Evolutionary conservation across 1,140 invertebrate species (phyloP), one percentile per base, ranked within the genome.

Genomic region (Saccostrea echinata): DNA sequence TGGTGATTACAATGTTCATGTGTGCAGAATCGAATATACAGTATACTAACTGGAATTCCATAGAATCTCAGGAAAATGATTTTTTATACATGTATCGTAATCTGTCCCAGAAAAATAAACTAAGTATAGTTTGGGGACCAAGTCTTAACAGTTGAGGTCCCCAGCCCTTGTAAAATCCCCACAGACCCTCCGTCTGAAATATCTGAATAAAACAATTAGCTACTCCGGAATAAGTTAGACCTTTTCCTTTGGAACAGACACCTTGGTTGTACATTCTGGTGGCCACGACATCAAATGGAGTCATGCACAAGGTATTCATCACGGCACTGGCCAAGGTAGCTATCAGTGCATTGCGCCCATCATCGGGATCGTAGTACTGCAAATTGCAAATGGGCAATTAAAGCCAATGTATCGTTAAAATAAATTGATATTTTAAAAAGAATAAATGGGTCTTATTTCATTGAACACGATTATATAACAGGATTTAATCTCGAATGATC

Each of bases 151-250:
- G 43, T 21, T 51, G 52, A 51, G 81, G 81, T 6, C 81, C 81
- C 81, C 81, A 83, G 1, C 81, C 81, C 16, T 83, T 83, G 52
- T 83, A 83, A 51, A 83, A 83, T 16, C 81, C 81, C 81, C 81
- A 83, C 1, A 83, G 24, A 21, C 81, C 81, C 35, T 83, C 81
- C 4, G 81, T 83, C 11, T 21, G 33, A 33, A 52, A 52, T 83
- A 83, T 83, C 21, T 83, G 35, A n/a, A 53, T 21, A 18, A 83
- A 83, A 53, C 81, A 83, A 35, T 83, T 53, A 30, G 52, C 21
- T 0, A 51, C 18, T n/a, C 81, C 81, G 52, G 18, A 12, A 33
- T 83, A 83, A 11, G 35, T 51, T 3, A 83, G 52, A 53, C 81
- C 81, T 52, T 83, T 83, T 83, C 81, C 81, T 53, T 83, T 51